phyloP scores from a whole-genome alignment of 1,140 invertebrate genomes.

The Sycophila sp. region DNA sequence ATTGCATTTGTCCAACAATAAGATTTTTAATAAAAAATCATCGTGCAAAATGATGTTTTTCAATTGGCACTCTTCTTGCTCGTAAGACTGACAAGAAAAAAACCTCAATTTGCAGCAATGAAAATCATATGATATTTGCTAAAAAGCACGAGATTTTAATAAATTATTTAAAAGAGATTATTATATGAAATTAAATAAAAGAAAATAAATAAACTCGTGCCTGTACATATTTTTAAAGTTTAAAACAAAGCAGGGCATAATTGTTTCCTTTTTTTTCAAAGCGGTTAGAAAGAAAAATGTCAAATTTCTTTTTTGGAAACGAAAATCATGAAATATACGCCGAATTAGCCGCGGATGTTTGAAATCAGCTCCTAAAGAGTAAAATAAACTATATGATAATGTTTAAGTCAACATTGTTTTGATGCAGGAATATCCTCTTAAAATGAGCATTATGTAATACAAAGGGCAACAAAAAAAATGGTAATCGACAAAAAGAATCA shows the following conservation, averaged over 20 bases:
- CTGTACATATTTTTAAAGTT: constrained; percentile 32
- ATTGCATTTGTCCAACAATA: constrained; percentile 52
- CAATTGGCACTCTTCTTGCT: not conserved
- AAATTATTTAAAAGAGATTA: constrained; percentile 18
- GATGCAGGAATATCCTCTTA: not conserved
- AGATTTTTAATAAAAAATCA: constrained; percentile 28
- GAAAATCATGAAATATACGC: constrained; percentile 15
- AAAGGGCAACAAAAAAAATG: not conserved
- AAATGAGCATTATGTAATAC: not conserved
- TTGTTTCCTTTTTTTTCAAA: constrained; percentile 9
- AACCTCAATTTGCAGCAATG: constrained; percentile 5
- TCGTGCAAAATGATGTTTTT: constrained; percentile 14
- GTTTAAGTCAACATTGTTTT: constrained; percentile 24
- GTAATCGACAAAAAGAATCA: constrained; percentile 20
- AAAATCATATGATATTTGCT: constrained; percentile 4
- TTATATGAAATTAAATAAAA: constrained; percentile 24
- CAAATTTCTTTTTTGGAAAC: constrained; percentile 23
- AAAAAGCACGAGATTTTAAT: not conserved
- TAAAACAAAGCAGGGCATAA: not conserved
- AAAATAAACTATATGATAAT: constrained; percentile 28
- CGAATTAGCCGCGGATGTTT: constrained; percentile 18
- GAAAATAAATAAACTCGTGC: constrained; percentile 8
- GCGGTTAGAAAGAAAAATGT: not conserved
- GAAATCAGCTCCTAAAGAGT: constrained; percentile 10
- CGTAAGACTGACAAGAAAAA: not conserved